Percentiles rank a stretch among this genome's conserved stretches.
These are phyloP conservation scores for Orientallactaga bullata DNA, from an alignment of 2,113 vertebrate species.

Conservation along the genomic window DNA sequence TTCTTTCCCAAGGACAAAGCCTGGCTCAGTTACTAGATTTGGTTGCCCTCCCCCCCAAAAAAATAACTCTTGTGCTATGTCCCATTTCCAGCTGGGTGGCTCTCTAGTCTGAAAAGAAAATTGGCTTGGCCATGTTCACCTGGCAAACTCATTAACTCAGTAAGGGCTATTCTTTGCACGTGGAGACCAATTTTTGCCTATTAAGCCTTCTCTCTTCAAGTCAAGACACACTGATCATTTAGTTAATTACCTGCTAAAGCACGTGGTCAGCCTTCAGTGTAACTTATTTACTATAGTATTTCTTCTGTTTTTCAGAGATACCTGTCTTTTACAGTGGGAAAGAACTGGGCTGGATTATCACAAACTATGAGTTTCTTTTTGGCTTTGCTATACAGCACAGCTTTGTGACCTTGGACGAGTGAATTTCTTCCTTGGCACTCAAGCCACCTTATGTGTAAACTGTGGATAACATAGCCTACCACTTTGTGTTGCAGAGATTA, in stretches of 20 bases:
- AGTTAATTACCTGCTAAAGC: background rate
- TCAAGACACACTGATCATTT: background rate
- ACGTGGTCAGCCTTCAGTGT: too few relatives aligned
- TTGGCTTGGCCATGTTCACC: constrained; percentile 7
- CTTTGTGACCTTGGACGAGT: background rate
- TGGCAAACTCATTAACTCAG: background rate
- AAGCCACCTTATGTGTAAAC: background rate
- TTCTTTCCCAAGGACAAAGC: constrained; percentile 57
- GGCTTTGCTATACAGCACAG: background rate
- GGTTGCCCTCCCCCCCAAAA: constrained; percentile 3
- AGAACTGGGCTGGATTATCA: background rate
- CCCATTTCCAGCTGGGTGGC: constrained; percentile 12
- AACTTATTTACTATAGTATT: background rate
- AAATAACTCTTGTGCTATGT: background rate
- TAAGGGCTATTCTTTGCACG: background rate
- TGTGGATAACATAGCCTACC: background rate
- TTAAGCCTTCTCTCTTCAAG: background rate
- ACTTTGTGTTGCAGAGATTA: background rate
- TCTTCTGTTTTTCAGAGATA: background rate
- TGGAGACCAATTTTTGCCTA: background rate
- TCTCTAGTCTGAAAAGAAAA: constrained; percentile 40
- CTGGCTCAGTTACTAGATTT: background rate
- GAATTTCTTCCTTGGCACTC: background rate
- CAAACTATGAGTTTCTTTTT: background rate
- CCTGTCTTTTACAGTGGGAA: background rate